Conservation (phyloP, 37 sponge, comb jelly and placozoan genomes). For the Oscarella lobularis region DNA sequence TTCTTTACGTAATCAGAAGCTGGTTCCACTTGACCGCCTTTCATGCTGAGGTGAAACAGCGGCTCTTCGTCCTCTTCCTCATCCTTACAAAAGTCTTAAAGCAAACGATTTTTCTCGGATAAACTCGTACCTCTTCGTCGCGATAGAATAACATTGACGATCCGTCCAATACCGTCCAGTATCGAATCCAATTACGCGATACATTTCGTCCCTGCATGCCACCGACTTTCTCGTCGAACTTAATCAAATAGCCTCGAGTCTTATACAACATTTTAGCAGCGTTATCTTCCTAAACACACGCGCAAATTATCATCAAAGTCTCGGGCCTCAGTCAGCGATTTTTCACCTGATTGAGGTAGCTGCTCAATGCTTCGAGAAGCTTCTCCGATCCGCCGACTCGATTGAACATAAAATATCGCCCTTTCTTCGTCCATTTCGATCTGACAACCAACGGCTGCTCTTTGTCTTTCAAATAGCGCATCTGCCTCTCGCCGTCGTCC, state of each 20-base stretch:
- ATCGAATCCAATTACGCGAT: constrained; percentile 11
- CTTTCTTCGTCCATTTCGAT: background rate
- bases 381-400: background rate
- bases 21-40: background rate
- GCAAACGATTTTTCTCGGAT: no score
- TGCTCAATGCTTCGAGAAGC: background rate
- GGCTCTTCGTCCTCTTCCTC: background rate
- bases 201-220: background rate
- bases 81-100: background rate
- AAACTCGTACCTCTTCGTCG: constrained; percentile 46
- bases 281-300: constrained; percentile 2
- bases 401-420: background rate
- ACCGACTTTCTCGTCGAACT: constrained; percentile 7
- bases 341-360: background rate
- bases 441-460: background rate
- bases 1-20: background rate
- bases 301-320: background rate
- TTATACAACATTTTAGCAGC: background rate
- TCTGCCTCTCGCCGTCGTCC: background rate
- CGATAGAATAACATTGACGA: constrained; percentile 55
- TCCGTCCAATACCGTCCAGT: constrained; percentile 69
- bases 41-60: background rate
- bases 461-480: background rate
- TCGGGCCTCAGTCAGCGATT: no score
- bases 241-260: background rate